Conservation (phyloP, 2,888 invertebrate species). For the Teleiodes luculella region DNA sequence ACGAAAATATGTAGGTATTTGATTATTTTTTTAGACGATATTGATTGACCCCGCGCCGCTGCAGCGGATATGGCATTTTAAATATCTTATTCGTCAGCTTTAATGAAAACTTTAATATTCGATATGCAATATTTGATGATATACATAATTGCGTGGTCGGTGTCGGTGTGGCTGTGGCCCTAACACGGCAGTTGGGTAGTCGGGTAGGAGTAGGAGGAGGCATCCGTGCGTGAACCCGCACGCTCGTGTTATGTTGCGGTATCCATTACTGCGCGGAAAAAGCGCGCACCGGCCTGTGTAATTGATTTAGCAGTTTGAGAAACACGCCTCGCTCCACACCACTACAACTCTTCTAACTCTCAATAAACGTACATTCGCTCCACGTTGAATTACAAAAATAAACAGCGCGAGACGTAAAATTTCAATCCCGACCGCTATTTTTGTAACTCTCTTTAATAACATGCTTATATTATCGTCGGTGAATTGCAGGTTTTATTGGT, state of each 20-base stretch:
- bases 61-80: too few species aligned
- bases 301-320: conserved; percentile 69
- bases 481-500: conserved; percentile 23
- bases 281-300: conserved; percentile 68
- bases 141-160: too few species aligned
- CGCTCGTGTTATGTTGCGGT: conserved; percentile 48
- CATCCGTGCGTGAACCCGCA: conserved; percentile 62
- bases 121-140: too few species aligned
- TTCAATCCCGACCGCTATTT: conserved; percentile 32
- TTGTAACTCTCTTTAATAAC: conserved; percentile 43
- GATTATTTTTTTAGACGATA: too few species aligned
- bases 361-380: conserved; percentile 49
- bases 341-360: conserved; percentile 39
- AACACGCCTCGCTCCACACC: conserved; percentile 27
- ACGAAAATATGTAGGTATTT: too few species aligned
- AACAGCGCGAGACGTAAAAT: conserved; percentile 33
- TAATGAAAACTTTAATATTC: too few species aligned
- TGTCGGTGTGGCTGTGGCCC: conserved; percentile 24
- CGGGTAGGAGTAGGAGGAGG: too few species aligned
- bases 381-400: conserved; percentile 29
- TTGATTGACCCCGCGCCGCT: too few species aligned
- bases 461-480: conserved; percentile 36
- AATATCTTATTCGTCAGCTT: too few species aligned
- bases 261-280: conserved; percentile 71
- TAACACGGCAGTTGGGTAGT: conserved; percentile 44